phyloP scores from a whole-genome alignment of 2,888 invertebrate genomes.

The Stenodema calcarata region DNA sequence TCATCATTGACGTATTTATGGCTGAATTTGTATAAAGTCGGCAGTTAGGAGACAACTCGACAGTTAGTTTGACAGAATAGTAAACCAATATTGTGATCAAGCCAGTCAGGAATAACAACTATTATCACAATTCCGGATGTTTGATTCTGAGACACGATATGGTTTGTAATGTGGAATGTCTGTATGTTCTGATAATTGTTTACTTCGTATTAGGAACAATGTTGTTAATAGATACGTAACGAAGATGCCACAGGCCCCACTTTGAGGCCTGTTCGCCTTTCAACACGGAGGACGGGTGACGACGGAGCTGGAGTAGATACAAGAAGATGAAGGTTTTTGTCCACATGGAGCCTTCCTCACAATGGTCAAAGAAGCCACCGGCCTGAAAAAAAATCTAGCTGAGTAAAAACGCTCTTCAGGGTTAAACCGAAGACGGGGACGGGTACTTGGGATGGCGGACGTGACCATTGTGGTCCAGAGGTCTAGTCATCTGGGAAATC shows the following conservation, averaged over 20 bases:
- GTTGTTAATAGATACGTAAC: too few relatives aligned
- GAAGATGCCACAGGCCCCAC: not conserved
- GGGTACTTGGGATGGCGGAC: not conserved
- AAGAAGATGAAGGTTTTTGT: not conserved
- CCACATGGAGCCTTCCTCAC: slow-evolving; percentile 4
- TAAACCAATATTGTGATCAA: too few relatives aligned
- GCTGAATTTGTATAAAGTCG: too few relatives aligned
- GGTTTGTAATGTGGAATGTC: too few relatives aligned
- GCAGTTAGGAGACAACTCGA: too few relatives aligned
- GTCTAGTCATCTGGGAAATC: slow-evolving; percentile 1
- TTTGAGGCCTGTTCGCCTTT: not conserved
- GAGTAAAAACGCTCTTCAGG: slow-evolving; percentile 2
- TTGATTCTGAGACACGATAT: too few relatives aligned
- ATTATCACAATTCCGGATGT: too few relatives aligned
- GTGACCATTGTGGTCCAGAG: not conserved
- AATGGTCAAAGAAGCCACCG: slow-evolving; percentile 18
- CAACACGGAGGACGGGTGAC: not conserved
- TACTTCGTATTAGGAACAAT: too few relatives aligned
- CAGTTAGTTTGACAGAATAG: too few relatives aligned
- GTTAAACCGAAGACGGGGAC: not conserved
- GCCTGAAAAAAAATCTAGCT: not conserved
- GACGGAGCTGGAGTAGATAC: not conserved
- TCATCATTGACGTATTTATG: too few relatives aligned
- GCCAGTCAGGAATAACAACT: too few relatives aligned
- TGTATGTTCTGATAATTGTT: too few relatives aligned